Evolutionary conservation across 2,888 invertebrate species (phyloP).

Genomic region (Calameuta idolon): DNA sequence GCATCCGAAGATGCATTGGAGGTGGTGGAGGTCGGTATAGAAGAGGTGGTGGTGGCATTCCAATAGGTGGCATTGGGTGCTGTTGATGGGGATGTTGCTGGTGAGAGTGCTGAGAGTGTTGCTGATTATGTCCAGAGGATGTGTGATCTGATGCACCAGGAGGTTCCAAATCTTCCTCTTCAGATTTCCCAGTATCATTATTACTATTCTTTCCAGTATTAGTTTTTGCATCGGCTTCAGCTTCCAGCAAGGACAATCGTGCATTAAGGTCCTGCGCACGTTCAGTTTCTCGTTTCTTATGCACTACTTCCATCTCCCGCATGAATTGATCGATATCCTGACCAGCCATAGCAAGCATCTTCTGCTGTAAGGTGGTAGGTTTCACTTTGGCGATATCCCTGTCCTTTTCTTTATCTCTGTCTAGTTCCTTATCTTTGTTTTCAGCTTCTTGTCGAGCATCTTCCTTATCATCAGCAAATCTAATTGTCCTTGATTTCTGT

Average conservation of each 20-base stretch:
- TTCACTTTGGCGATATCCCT: conserved; percentile 68
- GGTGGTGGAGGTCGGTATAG: conserved; percentile 72
- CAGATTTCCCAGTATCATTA: conserved; percentile 39
- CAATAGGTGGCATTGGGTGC: conserved; percentile 65
- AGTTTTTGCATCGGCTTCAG: conserved; percentile 31
- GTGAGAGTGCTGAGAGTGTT: conserved; percentile 36
- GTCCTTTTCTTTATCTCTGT: conserved; percentile 61
- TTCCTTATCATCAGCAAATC: conserved; percentile 73
- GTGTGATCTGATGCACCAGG: conserved; percentile 47
- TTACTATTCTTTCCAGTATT: conserved; percentile 41
- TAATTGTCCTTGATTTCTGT: conserved; percentile 69
- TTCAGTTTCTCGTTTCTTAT: conserved; percentile 80
- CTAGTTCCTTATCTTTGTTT: conserved; percentile 61
- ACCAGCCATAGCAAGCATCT: conserved; percentile 89
- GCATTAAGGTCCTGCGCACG: conserved; percentile 74
- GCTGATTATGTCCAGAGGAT: conserved; percentile 7
- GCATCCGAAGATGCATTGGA: conserved; percentile 66
- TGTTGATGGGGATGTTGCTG: conserved; percentile 39
- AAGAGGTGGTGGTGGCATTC: conserved; percentile 70
- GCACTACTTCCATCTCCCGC: conserved; percentile 92
- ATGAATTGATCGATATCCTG: conserved; percentile 94
- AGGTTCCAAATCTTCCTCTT: conserved; percentile 47
- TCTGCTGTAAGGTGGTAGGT: conserved; percentile 84
- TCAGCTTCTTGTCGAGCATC: conserved; percentile 71
- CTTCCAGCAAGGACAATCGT: conserved; percentile 64